Evolutionary conservation across 2,113 vertebrate genomes (phyloP).

Genomic region (Pogona vitticeps): DNA sequence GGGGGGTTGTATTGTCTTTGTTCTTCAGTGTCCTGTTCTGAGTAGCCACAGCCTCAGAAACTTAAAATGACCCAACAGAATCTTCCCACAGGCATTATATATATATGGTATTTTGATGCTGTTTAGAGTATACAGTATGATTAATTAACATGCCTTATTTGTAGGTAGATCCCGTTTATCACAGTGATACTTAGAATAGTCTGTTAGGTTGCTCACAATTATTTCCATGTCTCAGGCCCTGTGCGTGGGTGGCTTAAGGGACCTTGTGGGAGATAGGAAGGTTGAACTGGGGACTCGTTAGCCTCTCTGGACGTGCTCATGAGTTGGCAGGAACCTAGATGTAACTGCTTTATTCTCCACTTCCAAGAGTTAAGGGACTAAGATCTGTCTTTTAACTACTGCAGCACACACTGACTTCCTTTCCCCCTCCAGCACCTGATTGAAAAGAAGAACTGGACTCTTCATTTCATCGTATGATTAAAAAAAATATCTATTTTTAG

Average conservation of each 20-base stretch:
- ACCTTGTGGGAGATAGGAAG: background rate
- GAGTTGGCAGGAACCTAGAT: background rate
- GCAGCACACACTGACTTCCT: background rate
- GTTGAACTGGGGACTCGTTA: background rate
- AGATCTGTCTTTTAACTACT: background rate
- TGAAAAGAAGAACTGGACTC: background rate
- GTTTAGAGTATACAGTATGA: background rate
- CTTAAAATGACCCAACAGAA: no score
- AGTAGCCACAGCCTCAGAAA: no score
- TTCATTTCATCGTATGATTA: constrained; percentile 16
- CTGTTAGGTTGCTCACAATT: background rate
- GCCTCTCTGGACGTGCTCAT: background rate
- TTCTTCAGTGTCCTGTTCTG: no score
- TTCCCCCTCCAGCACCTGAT: background rate
- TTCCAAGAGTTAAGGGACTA: background rate
- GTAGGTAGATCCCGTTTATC: background rate
- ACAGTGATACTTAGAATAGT: background rate
- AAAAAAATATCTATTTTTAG: constrained; percentile 2
- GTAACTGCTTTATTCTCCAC: background rate
- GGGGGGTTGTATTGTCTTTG: no score
- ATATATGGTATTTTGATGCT: background rate
- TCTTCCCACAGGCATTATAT: background rate
- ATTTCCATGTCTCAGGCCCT: background rate
- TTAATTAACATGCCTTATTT: background rate
- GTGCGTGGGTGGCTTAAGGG: background rate